Percentiles rank a stretch among this genome's conserved stretches.
phyloP scores from a whole-genome alignment of 1,140 invertebrate genomes.

The Bemisia tabaci region DNA sequence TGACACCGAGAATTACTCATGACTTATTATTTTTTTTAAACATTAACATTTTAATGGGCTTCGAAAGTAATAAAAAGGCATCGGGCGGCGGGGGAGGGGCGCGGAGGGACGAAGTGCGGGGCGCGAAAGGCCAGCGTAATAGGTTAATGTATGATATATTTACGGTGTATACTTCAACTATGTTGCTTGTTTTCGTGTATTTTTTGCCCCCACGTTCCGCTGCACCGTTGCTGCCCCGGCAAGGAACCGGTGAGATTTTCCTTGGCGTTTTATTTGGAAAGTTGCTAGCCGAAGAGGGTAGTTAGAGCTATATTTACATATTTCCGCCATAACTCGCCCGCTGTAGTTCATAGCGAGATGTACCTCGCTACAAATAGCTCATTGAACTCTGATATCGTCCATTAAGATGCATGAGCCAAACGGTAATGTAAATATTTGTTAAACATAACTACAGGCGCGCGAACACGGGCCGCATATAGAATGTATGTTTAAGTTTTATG shows the following conservation, averaged over 20 bases:
- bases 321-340: background rate
- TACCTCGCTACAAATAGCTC: background rate
- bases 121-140: background rate
- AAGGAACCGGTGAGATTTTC: background rate
- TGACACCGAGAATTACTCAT: background rate
- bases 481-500: background rate
- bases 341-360: background rate
- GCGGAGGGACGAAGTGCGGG: background rate
- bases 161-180: background rate
- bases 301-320: background rate
- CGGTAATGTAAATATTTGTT: background rate
- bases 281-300: background rate
- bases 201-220: background rate
- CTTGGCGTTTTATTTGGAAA: background rate
- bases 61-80: background rate
- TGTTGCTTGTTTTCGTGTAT: background rate
- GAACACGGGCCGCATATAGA: background rate
- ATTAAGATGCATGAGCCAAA: background rate
- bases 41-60: background rate
- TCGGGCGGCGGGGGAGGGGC: background rate
- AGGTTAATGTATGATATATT: background rate
- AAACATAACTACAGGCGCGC: background rate
- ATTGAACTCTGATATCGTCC: background rate
- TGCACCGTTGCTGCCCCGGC: background rate
- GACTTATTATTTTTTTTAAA: conserved; percentile 1